A percentile compares a stretch with the other conserved stretches of the same genome.
phyloP scores from a whole-genome alignment of 2,797 vertebrate genomes.

The Galago senegalensis region DNA sequence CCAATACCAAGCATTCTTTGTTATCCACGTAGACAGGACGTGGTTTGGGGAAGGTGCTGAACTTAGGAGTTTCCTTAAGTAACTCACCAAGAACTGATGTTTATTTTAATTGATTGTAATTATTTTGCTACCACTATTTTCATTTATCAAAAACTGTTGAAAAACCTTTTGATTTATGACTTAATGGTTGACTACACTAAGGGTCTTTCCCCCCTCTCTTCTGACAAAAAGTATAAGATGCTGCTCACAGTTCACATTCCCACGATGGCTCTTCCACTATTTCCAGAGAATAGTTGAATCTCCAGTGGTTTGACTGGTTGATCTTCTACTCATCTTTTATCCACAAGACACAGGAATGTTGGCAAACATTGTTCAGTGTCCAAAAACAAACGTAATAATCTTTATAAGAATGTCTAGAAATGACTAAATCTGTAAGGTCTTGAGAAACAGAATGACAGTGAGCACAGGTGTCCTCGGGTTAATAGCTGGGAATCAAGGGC shows the following conservation, averaged over 20 bases:
- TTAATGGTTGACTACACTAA: background rate
- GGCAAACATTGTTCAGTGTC: slow-evolving; percentile 76
- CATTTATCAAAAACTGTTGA: background rate
- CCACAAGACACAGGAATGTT: slow-evolving; percentile 69
- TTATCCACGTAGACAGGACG: background rate
- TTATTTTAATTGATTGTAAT: background rate
- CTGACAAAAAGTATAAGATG: background rate
- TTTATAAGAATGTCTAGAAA: slow-evolving; percentile 72
- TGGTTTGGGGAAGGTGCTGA: background rate
- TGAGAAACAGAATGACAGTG: slow-evolving; percentile 84
- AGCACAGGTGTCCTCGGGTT: slow-evolving; percentile 87
- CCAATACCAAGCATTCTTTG: background rate
- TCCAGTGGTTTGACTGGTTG: background rate
- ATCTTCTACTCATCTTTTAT: slow-evolving; percentile 69
- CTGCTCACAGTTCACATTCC: background rate
- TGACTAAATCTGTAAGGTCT: slow-evolving; percentile 70
- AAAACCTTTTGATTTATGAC: background rate
- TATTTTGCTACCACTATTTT: background rate
- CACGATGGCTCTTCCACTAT: background rate
- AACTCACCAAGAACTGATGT: background rate
- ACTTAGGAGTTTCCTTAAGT: background rate
- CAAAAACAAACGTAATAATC: slow-evolving; percentile 80
- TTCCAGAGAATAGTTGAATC: background rate
- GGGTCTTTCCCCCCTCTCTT: background rate
- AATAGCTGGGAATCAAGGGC: slow-evolving; percentile 90